These are phyloP conservation scores for Pammene aurita DNA, from an alignment of 2,888 invertebrate genomes.

Conservation along the genomic window DNA sequence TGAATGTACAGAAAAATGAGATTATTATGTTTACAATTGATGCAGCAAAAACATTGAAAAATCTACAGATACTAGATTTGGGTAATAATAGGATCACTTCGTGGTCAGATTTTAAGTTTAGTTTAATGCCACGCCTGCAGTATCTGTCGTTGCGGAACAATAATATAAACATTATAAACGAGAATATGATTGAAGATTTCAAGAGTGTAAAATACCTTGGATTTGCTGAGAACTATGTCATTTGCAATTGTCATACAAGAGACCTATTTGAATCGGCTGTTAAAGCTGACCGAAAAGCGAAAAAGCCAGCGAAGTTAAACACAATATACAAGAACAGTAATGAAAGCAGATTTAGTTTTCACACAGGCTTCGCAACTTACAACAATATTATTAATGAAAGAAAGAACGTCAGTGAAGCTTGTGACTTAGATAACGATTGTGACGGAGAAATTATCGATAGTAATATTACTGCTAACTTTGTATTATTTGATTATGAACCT, in stretches of 20 bases:
- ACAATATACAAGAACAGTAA: constrained; percentile 30
- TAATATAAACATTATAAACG: constrained; percentile 81
- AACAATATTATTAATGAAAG: constrained; percentile 53
- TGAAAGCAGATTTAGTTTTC: constrained; percentile 43
- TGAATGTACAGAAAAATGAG: constrained; percentile 80
- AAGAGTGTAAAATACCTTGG: constrained; percentile 71
- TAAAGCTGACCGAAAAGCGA: constrained; percentile 42
- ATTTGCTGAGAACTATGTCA: constrained; percentile 82
- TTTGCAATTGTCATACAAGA: constrained; percentile 83
- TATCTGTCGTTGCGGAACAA: constrained; percentile 78
- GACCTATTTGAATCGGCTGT: constrained; percentile 75
- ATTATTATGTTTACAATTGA: constrained; percentile 61
- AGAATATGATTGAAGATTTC: constrained; percentile 83
- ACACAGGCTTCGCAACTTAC: constrained; percentile 56
- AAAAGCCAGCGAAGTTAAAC: constrained; percentile 33
- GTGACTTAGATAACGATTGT: constrained; percentile 43
- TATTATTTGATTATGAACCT: constrained; percentile 59
- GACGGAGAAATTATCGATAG: constrained; percentile 44
- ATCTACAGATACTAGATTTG: constrained; percentile 77
- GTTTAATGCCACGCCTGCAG: constrained; percentile 64
- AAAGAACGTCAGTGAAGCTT: constrained; percentile 45
- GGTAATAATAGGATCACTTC: constrained; percentile 79
- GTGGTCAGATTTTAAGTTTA: constrained; percentile 78
- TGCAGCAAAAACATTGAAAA: constrained; percentile 60
- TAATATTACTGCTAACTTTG: constrained; percentile 51